phyloP scores from a whole-genome alignment of 1,140 invertebrate species.

The Drosophila micromelanica region DNA sequence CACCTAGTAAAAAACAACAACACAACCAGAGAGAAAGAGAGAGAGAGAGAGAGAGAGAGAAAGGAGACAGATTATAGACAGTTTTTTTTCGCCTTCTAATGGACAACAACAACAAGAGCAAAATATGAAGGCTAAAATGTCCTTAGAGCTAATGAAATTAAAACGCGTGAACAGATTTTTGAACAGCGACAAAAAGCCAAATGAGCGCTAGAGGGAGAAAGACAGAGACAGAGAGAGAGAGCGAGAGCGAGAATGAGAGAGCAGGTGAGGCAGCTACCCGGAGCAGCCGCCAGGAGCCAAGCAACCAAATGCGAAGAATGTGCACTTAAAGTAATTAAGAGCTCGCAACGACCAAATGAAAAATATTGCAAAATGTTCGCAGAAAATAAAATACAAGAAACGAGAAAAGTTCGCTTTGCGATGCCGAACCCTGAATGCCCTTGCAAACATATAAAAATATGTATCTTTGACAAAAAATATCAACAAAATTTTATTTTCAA shows the following conservation, averaged over 20 bases:
- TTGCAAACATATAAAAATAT: too few relatives aligned
- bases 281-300: background rate
- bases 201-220: background rate
- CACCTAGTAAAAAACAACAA: background rate
- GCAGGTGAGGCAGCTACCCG: too few relatives aligned
- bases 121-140: conserved; percentile 33
- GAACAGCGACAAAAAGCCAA: conserved; percentile 12
- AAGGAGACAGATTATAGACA: conserved; percentile 17
- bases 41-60: background rate
- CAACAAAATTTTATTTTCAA: too few relatives aligned
- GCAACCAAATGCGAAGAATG: conserved; percentile 16
- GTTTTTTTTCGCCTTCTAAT: conserved; percentile 45
- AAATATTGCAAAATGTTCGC: conserved; percentile 6
- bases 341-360: conserved; percentile 6
- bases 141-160: conserved; percentile 74
- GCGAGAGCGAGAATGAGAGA: background rate
- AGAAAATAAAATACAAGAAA: background rate
- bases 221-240: background rate
- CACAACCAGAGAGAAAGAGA: background rate
- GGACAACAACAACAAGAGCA: conserved; percentile 1
- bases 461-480: too few relatives aligned
- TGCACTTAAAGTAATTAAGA: conserved; percentile 72
- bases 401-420: too few relatives aligned
- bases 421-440: too few relatives aligned
- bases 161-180: conserved; percentile 54